Conservation (phyloP, 2,797 vertebrate species). For the Gorsachius magnificus region DNA sequence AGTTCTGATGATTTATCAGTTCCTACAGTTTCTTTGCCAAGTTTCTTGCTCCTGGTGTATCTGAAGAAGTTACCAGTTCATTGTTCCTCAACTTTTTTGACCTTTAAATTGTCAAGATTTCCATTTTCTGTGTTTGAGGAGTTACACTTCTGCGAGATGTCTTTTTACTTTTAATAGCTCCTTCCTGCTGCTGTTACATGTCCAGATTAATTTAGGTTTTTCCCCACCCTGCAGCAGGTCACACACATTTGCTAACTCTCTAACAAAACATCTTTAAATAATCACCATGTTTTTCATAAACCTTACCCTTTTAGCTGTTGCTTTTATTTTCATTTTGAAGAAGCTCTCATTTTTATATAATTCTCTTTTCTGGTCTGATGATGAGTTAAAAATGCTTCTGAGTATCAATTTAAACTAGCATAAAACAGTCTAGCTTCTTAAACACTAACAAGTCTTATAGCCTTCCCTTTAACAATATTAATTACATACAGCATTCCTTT, state of each 20-base stretch:
- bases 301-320: neutral
- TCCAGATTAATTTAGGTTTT: neutral
- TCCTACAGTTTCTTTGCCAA: neutral
- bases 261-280: neutral
- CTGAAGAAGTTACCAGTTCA: neutral
- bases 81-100: neutral
- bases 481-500: neutral
- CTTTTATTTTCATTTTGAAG: neutral
- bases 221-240: neutral
- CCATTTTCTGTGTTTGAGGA: neutral
- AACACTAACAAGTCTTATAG: neutral
- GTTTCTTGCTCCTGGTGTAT: neutral
- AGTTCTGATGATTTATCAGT: neutral
- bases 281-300: neutral
- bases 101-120: neutral
- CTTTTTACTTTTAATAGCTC: neutral
- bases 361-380: neutral
- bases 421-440: neutral
- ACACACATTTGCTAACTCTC: neutral
- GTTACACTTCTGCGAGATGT: neutral
- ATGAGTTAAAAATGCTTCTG: neutral
- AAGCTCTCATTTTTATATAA: neutral
- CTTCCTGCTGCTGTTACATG: neutral
- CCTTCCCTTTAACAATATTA: neutral
- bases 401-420: neutral